Evolutionary conservation across 2,113 vertebrate species (phyloP).

Genomic region (Sterna hirundo): DNA sequence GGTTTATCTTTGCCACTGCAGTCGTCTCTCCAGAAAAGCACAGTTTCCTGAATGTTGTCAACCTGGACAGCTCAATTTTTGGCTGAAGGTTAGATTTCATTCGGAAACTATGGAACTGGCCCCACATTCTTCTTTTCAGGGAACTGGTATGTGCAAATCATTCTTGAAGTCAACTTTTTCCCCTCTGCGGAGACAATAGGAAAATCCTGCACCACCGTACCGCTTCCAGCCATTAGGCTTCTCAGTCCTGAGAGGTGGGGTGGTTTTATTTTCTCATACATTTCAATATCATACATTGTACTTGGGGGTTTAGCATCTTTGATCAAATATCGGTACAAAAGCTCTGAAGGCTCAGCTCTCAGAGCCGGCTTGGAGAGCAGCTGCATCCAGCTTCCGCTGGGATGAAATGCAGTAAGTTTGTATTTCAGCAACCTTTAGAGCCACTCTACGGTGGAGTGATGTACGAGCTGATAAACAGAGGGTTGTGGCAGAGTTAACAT

Average conservation of each 20-base stretch:
- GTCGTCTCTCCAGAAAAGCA: conserved; percentile 69
- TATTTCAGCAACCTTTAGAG: conserved; percentile 33
- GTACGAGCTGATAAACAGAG: conserved; percentile 12
- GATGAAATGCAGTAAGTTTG: conserved; percentile 32
- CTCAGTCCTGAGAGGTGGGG: neutral
- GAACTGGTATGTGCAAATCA: conserved; percentile 59
- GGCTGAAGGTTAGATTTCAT: conserved; percentile 67
- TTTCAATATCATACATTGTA: neutral
- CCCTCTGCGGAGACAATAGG: conserved; percentile 69
- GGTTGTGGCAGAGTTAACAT: neutral
- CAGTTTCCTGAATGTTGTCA: conserved; percentile 74
- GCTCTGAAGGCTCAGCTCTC: neutral
- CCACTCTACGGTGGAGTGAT: neutral
- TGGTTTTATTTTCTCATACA: neutral
- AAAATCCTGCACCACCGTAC: conserved; percentile 30
- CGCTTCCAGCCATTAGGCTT: conserved; percentile 29
- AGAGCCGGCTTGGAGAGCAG: neutral
- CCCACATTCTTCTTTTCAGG: conserved; percentile 53
- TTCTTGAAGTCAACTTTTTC: conserved; percentile 65
- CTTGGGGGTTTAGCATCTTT: neutral
- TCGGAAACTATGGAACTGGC: conserved; percentile 58
- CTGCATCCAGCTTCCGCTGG: neutral
- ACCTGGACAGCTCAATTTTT: conserved; percentile 69
- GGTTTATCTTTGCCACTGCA: conserved; percentile 79
- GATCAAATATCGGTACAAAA: conserved; percentile 1